These are phyloP conservation scores for Oenanthe oenanthe DNA, from an alignment of 2,113 vertebrate genomes.

Conservation along the genomic window DNA sequence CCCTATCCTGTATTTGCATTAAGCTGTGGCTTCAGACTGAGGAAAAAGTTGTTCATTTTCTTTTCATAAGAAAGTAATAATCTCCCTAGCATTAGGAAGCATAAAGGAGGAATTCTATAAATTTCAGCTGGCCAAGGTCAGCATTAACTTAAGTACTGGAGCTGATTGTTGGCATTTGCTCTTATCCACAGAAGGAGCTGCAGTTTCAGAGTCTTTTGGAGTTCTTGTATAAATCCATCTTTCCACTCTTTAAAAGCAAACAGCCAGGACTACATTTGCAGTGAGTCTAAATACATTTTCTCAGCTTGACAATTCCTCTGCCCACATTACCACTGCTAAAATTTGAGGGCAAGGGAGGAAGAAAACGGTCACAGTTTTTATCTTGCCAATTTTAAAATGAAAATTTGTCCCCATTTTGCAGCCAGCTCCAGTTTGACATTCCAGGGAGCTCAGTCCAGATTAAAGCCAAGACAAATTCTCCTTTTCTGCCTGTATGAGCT, in stretches of 20 bases:
- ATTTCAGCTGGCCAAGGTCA: not conserved
- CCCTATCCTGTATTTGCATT: not conserved
- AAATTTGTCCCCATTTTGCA: not conserved
- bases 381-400: slow-evolving; percentile 8
- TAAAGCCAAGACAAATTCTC: slow-evolving; percentile 2
- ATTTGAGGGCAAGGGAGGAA: not conserved
- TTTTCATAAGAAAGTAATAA: not conserved
- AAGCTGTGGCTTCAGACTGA: not conserved
- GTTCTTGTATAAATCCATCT: not conserved
- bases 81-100: not conserved
- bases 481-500: not conserved
- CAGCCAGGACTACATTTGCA: not conserved
- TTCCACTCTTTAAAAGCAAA: not conserved
- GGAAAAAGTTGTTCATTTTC: not conserved
- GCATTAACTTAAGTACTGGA: not conserved
- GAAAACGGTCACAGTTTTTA: not conserved
- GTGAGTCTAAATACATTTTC: not conserved
- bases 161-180: not conserved
- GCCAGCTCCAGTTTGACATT: not conserved
- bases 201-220: not conserved
- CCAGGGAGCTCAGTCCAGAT: not conserved
- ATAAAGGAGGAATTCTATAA: not conserved
- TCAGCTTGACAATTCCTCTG: not conserved
- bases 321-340: not conserved
- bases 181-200: not conserved